Evolutionary conservation across 2,113 vertebrate species (phyloP), one percentile per base, ranked within the genome.

Genomic region (Aythya baeri): DNA sequence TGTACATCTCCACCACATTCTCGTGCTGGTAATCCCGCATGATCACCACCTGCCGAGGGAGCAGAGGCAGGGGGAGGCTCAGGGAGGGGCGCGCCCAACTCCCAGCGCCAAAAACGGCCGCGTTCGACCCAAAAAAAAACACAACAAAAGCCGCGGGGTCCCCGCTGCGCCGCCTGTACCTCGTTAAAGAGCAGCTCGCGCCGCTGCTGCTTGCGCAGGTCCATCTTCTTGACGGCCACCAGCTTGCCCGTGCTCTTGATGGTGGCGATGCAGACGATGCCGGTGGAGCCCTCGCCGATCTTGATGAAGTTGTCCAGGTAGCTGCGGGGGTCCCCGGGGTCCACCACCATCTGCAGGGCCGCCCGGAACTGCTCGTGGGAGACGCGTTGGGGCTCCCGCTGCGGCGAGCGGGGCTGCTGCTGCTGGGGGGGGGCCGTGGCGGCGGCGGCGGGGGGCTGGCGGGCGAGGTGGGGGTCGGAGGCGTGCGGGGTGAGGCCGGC

Each of bases 1-100:
- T 99, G 98, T 99, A 99, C 99, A 99, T 99, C 97, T 99, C 98
- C 96, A 99, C 99, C 96, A 99, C 99, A 6, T 99, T 99, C 92
- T 99, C 99, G 4, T 99, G 99, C 95, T 99, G 99, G 96, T 99
- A 99, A 96, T 99, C 99, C 43, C 99, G 89, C 99, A 99, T 99
- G 96, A 99, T 99, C 78, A 99, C 99, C 96, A 99, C 99, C 99
- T 99, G 97, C 8, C 9, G 8, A 26, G 49, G 11, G 8, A 32
- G 49, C 9, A 20, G 15, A 23, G 26, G n/a, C 5, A 20, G 3
- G 61, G 38, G 4, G 25, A 34, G 10, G 3, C 17, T 3, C 5
- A 61, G 41, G 41, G 41, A 41, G 13, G 41, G 41, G 41, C 11
- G 9, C n/a, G 13, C n/a, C 58, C n/a, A 13, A n/a, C 21, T 34